These are phyloP conservation scores for Rotaria socialis DNA, from an alignment of 2,888 invertebrate species.

Conservation along the genomic window DNA sequence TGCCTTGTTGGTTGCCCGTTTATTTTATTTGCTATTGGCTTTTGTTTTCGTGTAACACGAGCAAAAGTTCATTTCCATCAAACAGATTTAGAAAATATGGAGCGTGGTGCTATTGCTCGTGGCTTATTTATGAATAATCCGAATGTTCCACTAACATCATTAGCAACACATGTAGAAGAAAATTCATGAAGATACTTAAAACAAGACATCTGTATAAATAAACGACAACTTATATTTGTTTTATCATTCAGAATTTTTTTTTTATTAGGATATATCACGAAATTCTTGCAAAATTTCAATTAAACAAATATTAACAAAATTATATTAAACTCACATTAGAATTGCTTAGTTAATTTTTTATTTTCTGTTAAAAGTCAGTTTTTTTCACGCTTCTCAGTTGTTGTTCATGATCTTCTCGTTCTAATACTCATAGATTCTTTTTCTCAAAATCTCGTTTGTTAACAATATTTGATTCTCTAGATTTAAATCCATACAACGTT, in stretches of 20 bases:
- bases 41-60: conserved; percentile 28
- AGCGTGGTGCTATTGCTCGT: conserved; percentile 23
- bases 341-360: no score
- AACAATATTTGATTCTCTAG: background rate
- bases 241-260: no score
- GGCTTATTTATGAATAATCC: background rate
- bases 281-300: no score
- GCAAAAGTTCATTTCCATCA: conserved; percentile 17
- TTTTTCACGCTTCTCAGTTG: background rate
- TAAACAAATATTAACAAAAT: no score
- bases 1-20: conserved; percentile 20
- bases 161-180: background rate
- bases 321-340: no score
- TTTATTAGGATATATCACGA: no score
- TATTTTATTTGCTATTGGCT: conserved; percentile 11
- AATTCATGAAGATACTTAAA: background rate
- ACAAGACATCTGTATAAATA: background rate
- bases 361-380: background rate
- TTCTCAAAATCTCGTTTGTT: background rate
- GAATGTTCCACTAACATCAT: background rate
- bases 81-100: background rate
- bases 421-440: background rate
- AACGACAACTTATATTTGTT: no score
- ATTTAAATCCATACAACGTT: background rate
- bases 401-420: background rate